phyloP scores from a whole-genome alignment of 1,140 invertebrate genomes.

The Cotesia typhae region DNA sequence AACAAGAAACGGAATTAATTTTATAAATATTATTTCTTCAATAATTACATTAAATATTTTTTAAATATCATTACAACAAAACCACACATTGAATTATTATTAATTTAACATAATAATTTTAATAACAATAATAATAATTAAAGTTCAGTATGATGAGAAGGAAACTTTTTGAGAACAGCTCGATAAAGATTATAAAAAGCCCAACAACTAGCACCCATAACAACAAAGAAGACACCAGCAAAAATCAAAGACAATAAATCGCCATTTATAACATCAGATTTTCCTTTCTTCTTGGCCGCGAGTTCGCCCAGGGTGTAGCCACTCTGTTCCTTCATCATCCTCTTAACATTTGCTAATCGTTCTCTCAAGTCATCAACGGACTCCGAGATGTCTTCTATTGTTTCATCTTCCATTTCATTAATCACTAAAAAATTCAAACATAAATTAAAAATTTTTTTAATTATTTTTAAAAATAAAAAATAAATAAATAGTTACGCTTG shows the following conservation, averaged over 20 bases:
- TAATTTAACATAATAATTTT: too few relatives aligned
- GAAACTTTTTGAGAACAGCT: constrained; percentile 82
- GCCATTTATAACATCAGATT: constrained; percentile 77
- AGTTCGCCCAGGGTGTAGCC: constrained; percentile 63
- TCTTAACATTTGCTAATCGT: constrained; percentile 80
- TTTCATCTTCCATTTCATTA: constrained; percentile 44
- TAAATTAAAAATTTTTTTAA: background rate
- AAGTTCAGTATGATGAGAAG: constrained; percentile 78
- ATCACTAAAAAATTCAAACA: constrained; percentile 36
- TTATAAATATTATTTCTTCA: too few relatives aligned
- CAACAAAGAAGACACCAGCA: constrained; percentile 77
- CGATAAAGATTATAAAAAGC: constrained; percentile 85
- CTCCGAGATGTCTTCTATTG: constrained; percentile 71
- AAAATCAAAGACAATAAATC: constrained; percentile 84
- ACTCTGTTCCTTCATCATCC: constrained; percentile 77
- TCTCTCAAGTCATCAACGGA: constrained; percentile 82
- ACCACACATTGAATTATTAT: too few relatives aligned
- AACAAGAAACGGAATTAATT: too few relatives aligned
- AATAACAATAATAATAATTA: constrained; percentile 57
- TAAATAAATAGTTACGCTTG: constrained; percentile 25
- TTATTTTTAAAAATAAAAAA: constrained; percentile 2
- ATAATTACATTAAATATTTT: too few relatives aligned
- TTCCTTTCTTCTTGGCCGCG: constrained; percentile 59
- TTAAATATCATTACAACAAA: too few relatives aligned
- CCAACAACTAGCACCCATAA: constrained; percentile 80